Percentiles rank a stretch among this genome's conserved stretches.
phyloP scores from a whole-genome alignment of 2,113 vertebrate genomes.

The Rafetus swinhoei region DNA sequence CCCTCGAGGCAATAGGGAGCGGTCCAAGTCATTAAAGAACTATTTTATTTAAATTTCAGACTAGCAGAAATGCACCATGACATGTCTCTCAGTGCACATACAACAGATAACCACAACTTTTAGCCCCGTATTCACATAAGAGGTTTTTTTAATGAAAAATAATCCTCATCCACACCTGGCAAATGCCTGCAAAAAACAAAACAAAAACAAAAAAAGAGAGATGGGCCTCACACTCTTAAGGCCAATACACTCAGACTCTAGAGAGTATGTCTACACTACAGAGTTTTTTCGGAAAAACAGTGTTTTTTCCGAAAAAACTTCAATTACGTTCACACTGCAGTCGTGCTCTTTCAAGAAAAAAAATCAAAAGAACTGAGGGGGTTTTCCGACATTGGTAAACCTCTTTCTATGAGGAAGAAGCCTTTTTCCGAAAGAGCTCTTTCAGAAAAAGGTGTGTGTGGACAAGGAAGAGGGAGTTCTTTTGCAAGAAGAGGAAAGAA shows the following conservation, averaged over 20 bases:
- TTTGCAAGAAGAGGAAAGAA: too few relatives aligned
- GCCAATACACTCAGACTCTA: neutral
- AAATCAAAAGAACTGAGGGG: too few relatives aligned
- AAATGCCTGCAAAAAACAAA: neutral
- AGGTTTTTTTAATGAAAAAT: neutral
- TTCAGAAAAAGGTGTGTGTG: too few relatives aligned
- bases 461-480: too few relatives aligned
- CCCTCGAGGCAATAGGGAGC: neutral
- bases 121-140: neutral
- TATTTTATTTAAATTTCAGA: conserved; percentile 17
- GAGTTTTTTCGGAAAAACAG: too few relatives aligned
- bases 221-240: neutral
- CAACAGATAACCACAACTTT: neutral
- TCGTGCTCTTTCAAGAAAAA: too few relatives aligned
- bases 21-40: neutral
- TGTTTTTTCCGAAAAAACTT: too few relatives aligned
- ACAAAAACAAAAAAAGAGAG: neutral
- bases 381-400: too few relatives aligned
- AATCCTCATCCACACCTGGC: neutral
- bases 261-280: too few relatives aligned
- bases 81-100: accelerated
- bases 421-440: too few relatives aligned
- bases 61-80: neutral
- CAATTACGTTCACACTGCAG: too few relatives aligned
- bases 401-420: too few relatives aligned